A percentile compares a stretch with the other conserved stretches of the same genome.
Evolutionary conservation across 1,140 invertebrate species (phyloP).

Genomic region (Helicoverpa armigera): DNA sequence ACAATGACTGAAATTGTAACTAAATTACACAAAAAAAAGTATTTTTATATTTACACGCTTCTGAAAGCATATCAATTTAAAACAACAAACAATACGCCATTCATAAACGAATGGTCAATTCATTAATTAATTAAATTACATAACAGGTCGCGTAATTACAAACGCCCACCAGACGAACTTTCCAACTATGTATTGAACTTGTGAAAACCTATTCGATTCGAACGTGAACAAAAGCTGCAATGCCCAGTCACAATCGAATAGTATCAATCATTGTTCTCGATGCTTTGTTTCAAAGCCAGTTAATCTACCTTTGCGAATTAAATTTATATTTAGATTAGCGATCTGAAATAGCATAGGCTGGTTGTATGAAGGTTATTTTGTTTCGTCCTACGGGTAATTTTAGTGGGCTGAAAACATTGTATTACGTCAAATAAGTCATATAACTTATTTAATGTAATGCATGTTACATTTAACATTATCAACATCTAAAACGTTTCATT

Average conservation of each 20-base stretch:
- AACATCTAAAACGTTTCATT: background rate
- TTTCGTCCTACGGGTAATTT: background rate
- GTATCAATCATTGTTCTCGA: slow-evolving; percentile 41
- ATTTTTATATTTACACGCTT: too few relatives aligned
- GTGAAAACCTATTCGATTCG: slow-evolving; percentile 39
- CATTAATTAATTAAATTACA: slow-evolving; percentile 32
- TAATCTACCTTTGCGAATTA: slow-evolving; percentile 40
- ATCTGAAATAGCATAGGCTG: slow-evolving; percentile 8
- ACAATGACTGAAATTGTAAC: too few relatives aligned
- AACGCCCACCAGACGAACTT: slow-evolving; percentile 24
- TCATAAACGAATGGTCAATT: slow-evolving; percentile 15
- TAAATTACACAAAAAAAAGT: too few relatives aligned
- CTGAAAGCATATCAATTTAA: background rate
- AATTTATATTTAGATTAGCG: slow-evolving; percentile 28
- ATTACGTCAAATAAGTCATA: background rate
- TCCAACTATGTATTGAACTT: slow-evolving; percentile 20
- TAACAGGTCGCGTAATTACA: slow-evolving; percentile 33
- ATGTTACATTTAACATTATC: too few relatives aligned
- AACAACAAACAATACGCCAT: background rate
- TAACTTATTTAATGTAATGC: too few relatives aligned
- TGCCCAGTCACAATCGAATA: slow-evolving; percentile 37
- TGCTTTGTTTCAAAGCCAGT: slow-evolving; percentile 24
- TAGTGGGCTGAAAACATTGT: too few relatives aligned
- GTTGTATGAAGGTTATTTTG: background rate
- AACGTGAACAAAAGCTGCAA: slow-evolving; percentile 10